Percentiles rank a stretch among this genome's conserved stretches.
phyloP scores from a whole-genome alignment of 2,888 invertebrate genomes.

The Apocheima hispidaria region DNA sequence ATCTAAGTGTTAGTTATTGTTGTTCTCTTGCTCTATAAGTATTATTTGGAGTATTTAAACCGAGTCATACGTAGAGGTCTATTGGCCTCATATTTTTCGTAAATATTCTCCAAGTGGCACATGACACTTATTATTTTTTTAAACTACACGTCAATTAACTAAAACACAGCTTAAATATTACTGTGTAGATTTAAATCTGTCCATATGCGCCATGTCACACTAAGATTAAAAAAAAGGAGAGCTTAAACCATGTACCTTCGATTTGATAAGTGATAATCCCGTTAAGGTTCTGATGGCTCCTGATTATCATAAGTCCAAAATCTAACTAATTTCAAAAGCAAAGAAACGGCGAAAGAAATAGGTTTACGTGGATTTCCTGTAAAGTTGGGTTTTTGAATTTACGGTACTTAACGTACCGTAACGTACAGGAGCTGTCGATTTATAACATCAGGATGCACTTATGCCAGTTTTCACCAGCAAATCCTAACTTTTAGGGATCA shows the following conservation, averaged over 20 bases:
- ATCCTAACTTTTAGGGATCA: too few species aligned
- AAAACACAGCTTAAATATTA: not conserved
- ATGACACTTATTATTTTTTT: not conserved
- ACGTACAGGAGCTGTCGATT: too few species aligned
- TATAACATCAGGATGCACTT: too few species aligned
- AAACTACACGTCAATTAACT: slow-evolving; percentile 6
- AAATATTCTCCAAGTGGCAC: not conserved
- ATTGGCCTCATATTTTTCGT: slow-evolving; percentile 6
- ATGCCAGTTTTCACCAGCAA: too few species aligned
- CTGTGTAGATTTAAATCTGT: not conserved
- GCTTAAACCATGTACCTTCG: not conserved
- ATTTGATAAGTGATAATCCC: too few species aligned
- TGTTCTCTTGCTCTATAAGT: not conserved
- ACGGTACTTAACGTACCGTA: too few species aligned
- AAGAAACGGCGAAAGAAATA: too few species aligned
- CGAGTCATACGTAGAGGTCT: slow-evolving; percentile 1
- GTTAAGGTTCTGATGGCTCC: too few species aligned
- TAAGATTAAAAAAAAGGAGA: not conserved
- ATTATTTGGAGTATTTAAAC: not conserved
- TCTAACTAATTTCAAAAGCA: too few species aligned
- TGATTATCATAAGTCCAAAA: too few species aligned
- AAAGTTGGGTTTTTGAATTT: too few species aligned
- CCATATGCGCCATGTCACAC: not conserved
- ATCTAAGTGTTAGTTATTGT: slow-evolving; percentile 6
- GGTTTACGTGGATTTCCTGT: too few species aligned